phyloP scores from a whole-genome alignment of 2,113 vertebrate species.

The Syngnathus typhle region DNA sequence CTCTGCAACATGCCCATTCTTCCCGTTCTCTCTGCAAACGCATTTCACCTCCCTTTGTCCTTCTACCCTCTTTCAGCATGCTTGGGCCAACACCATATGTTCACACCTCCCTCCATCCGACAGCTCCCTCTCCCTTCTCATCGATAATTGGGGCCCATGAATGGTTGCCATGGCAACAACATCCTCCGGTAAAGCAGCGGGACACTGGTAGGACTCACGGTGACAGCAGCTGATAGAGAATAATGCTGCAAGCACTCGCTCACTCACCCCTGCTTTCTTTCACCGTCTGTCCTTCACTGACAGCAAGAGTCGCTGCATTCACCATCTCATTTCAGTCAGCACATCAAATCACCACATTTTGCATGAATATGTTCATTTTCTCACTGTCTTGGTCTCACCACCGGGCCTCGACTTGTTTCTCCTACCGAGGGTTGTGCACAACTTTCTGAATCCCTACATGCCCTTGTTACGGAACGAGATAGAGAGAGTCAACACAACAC shows the following conservation, averaged over 20 bases:
- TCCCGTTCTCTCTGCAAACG: neutral
- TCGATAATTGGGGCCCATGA: slow-evolving; percentile 50
- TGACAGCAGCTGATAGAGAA: slow-evolving; percentile 68
- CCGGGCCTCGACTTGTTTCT: slow-evolving; percentile 1
- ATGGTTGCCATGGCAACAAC: slow-evolving; percentile 75
- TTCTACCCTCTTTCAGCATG: slow-evolving; percentile 24
- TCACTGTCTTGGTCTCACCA: neutral
- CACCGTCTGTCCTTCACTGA: slow-evolving; percentile 43
- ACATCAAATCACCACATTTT: slow-evolving; percentile 1
- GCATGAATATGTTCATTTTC: neutral
- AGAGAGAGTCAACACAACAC: slow-evolving; percentile 24
- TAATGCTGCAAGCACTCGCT: slow-evolving; percentile 56
- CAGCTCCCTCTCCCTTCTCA: slow-evolving; percentile 19
- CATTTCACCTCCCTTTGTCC: slow-evolving; percentile 10
- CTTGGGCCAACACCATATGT: slow-evolving; percentile 49
- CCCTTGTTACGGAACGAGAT: slow-evolving; percentile 18
- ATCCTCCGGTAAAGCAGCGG: slow-evolving; percentile 61
- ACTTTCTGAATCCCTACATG: slow-evolving; percentile 15
- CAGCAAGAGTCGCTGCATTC: slow-evolving; percentile 63
- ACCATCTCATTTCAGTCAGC: slow-evolving; percentile 18
- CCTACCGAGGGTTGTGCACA: slow-evolving; percentile 9
- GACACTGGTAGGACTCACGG: slow-evolving; percentile 53
- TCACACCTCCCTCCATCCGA: slow-evolving; percentile 30
- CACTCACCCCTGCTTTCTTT: slow-evolving; percentile 12
- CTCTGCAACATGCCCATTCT: slow-evolving; percentile 3